These are phyloP conservation scores for Antheraea mylitta DNA, from an alignment of 1,140 invertebrate genomes.

Conservation along the genomic window DNA sequence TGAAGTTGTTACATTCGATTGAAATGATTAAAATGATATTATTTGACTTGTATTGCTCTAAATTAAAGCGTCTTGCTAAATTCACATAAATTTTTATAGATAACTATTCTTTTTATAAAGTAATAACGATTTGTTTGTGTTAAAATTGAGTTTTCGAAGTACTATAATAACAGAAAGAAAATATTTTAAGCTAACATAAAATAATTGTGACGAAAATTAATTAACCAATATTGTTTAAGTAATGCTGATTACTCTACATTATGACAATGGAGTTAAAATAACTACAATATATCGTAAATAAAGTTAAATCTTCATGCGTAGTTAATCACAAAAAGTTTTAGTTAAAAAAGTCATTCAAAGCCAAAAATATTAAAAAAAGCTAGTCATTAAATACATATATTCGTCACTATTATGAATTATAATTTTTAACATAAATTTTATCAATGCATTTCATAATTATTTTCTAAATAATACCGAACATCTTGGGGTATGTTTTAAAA, in stretches of 20 bases:
- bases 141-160: not conserved
- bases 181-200: not conserved
- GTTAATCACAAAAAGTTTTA: too few relatives aligned
- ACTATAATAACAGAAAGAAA: not conserved
- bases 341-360: too few relatives aligned
- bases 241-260: too few relatives aligned
- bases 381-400: too few relatives aligned
- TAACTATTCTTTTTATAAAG: not conserved
- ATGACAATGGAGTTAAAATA: too few relatives aligned
- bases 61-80: too few relatives aligned
- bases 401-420: not conserved
- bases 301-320: too few relatives aligned
- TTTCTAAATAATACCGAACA: not conserved
- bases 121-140: not conserved
- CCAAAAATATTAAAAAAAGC: too few relatives aligned
- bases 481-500: not conserved
- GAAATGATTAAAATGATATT: not conserved
- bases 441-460: conserved; percentile 2
- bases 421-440: not conserved
- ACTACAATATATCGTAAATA: too few relatives aligned
- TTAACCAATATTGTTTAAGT: too few relatives aligned
- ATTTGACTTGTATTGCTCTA: too few relatives aligned
- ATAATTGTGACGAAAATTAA: not conserved
- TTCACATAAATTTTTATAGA: too few relatives aligned
- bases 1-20: not conserved